These are phyloP conservation scores for Sphenopsis melanotis DNA, from an alignment of 2,797 vertebrate species.

Conservation along the genomic window DNA sequence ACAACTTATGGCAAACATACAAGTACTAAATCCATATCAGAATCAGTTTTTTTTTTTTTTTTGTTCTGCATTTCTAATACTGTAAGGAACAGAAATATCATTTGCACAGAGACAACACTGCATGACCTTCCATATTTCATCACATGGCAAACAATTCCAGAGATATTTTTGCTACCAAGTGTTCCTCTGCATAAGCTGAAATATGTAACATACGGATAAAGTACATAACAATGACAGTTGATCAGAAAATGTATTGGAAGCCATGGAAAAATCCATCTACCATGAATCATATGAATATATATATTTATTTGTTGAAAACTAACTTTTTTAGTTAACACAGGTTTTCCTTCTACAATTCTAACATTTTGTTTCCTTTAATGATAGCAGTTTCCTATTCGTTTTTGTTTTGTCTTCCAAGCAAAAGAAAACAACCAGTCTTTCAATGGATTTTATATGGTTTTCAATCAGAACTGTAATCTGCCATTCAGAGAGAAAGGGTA, in stretches of 20 bases:
- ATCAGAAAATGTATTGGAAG: neutral
- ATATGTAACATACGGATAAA: neutral
- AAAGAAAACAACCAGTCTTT: neutral
- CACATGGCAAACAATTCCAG: neutral
- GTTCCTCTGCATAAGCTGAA: neutral
- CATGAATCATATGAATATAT: neutral
- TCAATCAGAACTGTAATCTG: neutral
- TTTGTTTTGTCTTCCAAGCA: neutral
- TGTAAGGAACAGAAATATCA: neutral
- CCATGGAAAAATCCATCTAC: neutral
- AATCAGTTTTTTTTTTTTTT: neutral
- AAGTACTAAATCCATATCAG: neutral
- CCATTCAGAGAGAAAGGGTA: neutral
- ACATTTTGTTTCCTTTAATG: neutral
- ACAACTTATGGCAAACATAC: neutral
- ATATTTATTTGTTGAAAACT: neutral
- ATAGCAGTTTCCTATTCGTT: rapidly evolving
- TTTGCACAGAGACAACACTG: neutral
- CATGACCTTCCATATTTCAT: neutral
- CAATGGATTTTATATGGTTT: neutral
- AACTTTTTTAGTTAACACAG: neutral
- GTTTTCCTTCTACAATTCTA: neutral
- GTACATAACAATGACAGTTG: neutral
- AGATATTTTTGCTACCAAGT: neutral
- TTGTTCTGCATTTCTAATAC: neutral